Base-by-base conservation (phyloP, 2,797 vertebrate species). In the Sarcoramphus papa region DNA sequence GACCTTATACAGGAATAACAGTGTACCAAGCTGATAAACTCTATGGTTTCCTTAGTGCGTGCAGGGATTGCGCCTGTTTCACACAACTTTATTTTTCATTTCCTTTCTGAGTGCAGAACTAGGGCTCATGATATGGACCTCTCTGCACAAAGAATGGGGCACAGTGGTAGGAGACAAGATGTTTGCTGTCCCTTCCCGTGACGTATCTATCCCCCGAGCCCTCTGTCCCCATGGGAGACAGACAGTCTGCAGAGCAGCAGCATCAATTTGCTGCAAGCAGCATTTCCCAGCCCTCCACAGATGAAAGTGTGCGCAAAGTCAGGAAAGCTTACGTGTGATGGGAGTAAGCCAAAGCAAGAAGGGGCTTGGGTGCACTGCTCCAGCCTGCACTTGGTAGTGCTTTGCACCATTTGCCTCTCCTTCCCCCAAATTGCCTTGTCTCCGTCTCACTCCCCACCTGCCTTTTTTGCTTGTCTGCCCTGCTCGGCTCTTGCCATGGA, bases 51-150 rank as follows among this genome's bases (percentile, higher is more conserved):
- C 35, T 70, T 23, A 2, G 37, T 6, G 50, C 1, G 21, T 51
- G 40, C 72, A 59, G 48, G 35, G 56, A 3, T 28, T 23, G 24
- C 0, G 4, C 40, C 68, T 30, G 16, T 2, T n/a, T 84, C n/a
- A 22, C 48, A 50, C 20, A 72, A 21, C 2, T 24, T 51, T 6
- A 8, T 8, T 74, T 79, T 51, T 37, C 3, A 30, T 53, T 54
- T 64, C 41, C 27, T 80, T 77, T 27, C 19, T 6, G 31, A 67
- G 22, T 6, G 33, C 60, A 86, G 72, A 51, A 18, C 0, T 28
- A 7, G 50, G 50, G 16, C 28, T 84, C 9, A 1, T 4, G 12
- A 3, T 6, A 2, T 8, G 30, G 43, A n/a, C 2, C 9, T 24
- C 35, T 79, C 16, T 48, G 43, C 40, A 48, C 62, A 57, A 65